Conservation (phyloP, 2,113 vertebrate genomes). For the Triplophysa rosa region DNA sequence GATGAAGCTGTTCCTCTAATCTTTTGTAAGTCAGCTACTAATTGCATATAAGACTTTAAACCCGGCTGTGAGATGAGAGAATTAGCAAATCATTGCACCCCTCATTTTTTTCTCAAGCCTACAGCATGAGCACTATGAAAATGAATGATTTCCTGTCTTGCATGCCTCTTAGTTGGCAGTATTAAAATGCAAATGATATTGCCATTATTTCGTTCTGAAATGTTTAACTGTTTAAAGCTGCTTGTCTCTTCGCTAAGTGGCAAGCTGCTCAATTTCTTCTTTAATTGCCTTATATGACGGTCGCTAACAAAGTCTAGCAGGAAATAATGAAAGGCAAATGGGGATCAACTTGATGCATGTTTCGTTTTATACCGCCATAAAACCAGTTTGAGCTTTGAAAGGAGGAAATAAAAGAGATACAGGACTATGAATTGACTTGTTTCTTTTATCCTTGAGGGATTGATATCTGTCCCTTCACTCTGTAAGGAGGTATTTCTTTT, state of each 20-base stretch:
- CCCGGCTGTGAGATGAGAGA: slow-evolving; percentile 2
- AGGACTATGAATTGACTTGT: slow-evolving; percentile 12
- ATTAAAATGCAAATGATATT: slow-evolving; percentile 8
- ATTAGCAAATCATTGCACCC: slow-evolving; percentile 3
- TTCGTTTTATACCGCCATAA: slow-evolving; percentile 36
- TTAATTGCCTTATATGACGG: slow-evolving; percentile 47
- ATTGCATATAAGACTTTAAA: slow-evolving; percentile 16
- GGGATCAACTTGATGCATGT: slow-evolving; percentile 38
- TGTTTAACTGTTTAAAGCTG: not conserved
- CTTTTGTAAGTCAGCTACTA: slow-evolving; percentile 6
- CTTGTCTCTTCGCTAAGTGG: slow-evolving; percentile 22
- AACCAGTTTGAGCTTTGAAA: not conserved
- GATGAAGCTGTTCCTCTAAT: not conserved
- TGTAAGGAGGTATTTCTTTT: too few species aligned
- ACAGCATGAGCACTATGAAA: not conserved
- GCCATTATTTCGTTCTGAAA: slow-evolving; percentile 1
- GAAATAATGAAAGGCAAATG: slow-evolving; percentile 37
- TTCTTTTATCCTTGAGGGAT: slow-evolving; percentile 29
- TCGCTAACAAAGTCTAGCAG: slow-evolving; percentile 39
- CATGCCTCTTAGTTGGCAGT: not conserved
- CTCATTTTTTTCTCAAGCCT: not conserved
- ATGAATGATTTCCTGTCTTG: not conserved
- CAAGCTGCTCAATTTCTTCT: slow-evolving; percentile 33
- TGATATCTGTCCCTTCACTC: not conserved
- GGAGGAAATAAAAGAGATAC: not conserved